These are phyloP conservation scores for Paracyprichromis sp. DNA, from an alignment of 2,113 vertebrate genomes.

Conservation along the genomic window DNA sequence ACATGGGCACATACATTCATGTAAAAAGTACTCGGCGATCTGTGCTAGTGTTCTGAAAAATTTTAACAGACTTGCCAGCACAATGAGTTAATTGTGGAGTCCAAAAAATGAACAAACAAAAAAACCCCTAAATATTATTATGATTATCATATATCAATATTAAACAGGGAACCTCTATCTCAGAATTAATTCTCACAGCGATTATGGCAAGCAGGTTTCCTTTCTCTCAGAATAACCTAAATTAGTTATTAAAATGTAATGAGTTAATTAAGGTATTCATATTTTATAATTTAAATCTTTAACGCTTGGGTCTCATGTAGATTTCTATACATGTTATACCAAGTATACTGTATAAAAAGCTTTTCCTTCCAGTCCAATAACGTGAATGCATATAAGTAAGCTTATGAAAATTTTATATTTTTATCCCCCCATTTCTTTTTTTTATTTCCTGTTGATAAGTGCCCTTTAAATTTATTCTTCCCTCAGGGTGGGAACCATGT, in stretches of 20 bases:
- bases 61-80: neutral
- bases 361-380: neutral
- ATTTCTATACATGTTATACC: neutral
- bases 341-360: neutral
- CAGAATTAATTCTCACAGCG: neutral
- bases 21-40: rapidly evolving
- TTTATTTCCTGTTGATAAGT: neutral
- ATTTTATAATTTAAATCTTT: neutral
- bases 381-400: neutral
- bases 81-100: neutral
- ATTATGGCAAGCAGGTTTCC: neutral
- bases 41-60: neutral
- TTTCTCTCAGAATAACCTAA: neutral
- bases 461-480: neutral
- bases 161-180: neutral
- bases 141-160: neutral
- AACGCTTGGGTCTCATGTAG: neutral
- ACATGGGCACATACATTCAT: neutral
- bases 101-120: neutral
- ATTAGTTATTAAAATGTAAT: neutral
- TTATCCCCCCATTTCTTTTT: rapidly evolving
- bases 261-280: neutral
- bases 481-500: neutral
- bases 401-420: neutral
- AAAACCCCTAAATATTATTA: rapidly evolving